Base-by-base conservation (phyloP, 2,113 vertebrate genomes). In the Eublepharis macularius region DNA sequence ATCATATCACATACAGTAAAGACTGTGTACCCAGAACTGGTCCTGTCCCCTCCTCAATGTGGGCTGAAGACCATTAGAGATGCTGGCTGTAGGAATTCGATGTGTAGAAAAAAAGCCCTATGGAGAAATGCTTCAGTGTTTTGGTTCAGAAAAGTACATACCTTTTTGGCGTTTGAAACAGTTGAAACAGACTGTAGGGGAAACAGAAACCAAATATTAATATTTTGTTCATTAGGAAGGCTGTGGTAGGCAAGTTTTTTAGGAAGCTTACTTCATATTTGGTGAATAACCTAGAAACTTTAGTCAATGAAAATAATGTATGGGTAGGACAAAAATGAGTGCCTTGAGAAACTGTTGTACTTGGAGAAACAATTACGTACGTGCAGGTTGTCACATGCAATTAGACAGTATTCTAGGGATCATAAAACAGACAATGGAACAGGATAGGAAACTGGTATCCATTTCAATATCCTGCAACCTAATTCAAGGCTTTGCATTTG, bases 151-250 rank as follows among this genome's bases (percentile, higher is more conserved):
- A 76, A 36, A 66, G 1, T 68, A 24, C 76, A 87, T 91, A 95
- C 94, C 94, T 94, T 93, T 83, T 6, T 78, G 49, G 90, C 78
- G 60, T 92, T 85, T 66, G 90, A 92, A 77, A 86, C 84, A 51
- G 91, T 87, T 90, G 93, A 89, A 13, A 95, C 89, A 81, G 94
- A 94, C 94, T 95, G 81, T 65, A 88, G 91, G 81, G 69, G 89
- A 90, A 0, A 89, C 1, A 93, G 26, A 75, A 92, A 88, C 1
- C 6, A 0, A 77, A 65, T 78, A 88, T 66, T 86, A 81, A 60
- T 51, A 68, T 57, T 66, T 84, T 77, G 24, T 68, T 68, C 7
- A 77, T 36, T 76, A 49, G 32, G 74, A n/a, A 11, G 29, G 16
- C 26, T 63, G 60, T 29, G 8, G 60, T 26, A 63, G 32, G 11